phyloP scores from a whole-genome alignment of 2,797 vertebrate species.

The Fistularia tabacaria region DNA sequence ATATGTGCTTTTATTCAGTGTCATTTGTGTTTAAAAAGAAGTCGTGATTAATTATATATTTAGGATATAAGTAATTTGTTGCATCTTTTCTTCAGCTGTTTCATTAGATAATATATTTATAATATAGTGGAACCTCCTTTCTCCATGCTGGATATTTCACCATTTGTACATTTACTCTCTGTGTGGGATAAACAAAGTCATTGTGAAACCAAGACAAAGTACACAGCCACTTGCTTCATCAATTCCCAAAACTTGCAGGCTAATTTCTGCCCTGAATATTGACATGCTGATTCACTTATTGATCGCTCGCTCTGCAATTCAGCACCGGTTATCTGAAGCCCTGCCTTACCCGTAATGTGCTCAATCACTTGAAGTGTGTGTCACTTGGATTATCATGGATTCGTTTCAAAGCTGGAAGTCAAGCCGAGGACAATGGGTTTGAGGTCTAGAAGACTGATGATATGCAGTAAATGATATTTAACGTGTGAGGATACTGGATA shows the following conservation, averaged over 20 bases:
- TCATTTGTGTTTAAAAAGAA: no score
- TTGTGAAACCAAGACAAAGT: conserved; percentile 51
- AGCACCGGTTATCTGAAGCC: background rate
- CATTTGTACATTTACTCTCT: conserved; percentile 23
- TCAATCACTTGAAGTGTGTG: no score
- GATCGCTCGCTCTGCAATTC: conserved; percentile 10
- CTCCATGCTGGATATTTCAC: background rate
- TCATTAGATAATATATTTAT: no score
- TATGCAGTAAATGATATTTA: background rate
- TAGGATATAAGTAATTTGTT: no score
- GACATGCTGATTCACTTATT: conserved; percentile 20
- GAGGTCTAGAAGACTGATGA: background rate
- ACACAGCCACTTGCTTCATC: conserved; percentile 42
- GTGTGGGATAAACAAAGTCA: conserved; percentile 7
- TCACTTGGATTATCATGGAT: no score
- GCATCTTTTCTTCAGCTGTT: no score
- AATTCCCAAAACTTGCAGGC: conserved; percentile 58
- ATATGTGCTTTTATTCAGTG: no score
- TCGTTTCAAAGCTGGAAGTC: background rate
- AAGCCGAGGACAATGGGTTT: background rate
- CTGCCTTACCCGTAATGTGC: background rate
- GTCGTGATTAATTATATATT: no score
- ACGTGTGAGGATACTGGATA: no score
- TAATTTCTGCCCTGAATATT: conserved; percentile 6
- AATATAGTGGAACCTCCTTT: background rate